Evolutionary conservation across 2,113 vertebrate species (phyloP).

Genomic region (Aegithalos caudatus): DNA sequence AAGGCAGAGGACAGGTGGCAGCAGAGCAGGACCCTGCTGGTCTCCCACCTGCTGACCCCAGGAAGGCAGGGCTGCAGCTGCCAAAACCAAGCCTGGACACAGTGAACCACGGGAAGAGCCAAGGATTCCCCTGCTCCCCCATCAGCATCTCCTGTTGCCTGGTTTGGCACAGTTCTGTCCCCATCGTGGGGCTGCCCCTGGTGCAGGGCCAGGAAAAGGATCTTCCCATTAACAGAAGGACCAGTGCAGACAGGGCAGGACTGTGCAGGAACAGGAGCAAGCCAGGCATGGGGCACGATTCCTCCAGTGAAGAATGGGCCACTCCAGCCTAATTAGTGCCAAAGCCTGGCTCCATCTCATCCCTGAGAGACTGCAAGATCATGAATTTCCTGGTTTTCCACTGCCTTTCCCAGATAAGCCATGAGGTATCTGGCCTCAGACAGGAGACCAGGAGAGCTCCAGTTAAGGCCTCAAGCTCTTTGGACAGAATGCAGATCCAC

Average conservation of each 20-base stretch:
- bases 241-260: not conserved
- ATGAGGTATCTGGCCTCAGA: not conserved
- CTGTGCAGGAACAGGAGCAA: fast-evolving
- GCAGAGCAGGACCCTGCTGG: not conserved
- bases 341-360: not conserved
- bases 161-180: not conserved
- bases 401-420: not conserved
- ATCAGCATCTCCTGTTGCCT: not conserved
- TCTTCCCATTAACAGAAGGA: not conserved
- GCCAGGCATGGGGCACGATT: not conserved
- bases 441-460: not conserved
- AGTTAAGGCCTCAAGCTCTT: not conserved
- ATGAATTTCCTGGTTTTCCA: not conserved
- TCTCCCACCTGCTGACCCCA: not conserved
- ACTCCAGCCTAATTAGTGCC: not conserved
- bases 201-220: not conserved
- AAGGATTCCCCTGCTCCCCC: not conserved
- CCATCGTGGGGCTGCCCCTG: not conserved
- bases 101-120: fast-evolving
- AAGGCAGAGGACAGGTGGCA: not conserved
- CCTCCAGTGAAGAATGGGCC: not conserved
- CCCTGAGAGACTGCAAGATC: not conserved
- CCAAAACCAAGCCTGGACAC: fast-evolving
- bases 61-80: not conserved
- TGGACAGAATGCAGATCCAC: fast-evolving